Conservation (phyloP, 2,797 vertebrate species). For the Cirrhinus mrigala region DNA sequence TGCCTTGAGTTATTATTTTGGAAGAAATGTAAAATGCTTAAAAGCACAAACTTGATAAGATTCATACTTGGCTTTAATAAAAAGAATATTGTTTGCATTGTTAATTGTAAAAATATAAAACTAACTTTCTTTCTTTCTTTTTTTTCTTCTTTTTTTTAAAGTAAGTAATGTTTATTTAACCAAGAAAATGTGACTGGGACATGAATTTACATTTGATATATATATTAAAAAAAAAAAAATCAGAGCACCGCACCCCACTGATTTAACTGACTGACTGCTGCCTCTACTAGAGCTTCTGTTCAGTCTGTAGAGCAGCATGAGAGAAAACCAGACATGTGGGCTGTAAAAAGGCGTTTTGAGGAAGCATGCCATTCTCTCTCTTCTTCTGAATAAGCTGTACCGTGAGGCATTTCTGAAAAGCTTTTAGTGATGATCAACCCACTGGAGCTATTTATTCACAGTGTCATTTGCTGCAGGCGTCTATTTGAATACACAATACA, state of each 20-base stretch:
- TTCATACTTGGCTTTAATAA: too few relatives aligned
- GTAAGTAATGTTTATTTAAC: too few relatives aligned
- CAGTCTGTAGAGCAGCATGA: conserved; percentile 37
- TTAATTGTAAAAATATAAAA: too few relatives aligned
- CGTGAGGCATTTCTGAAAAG: conserved; percentile 45
- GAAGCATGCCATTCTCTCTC: conserved; percentile 12
- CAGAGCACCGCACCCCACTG: not conserved
- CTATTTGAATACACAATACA: conserved; percentile 35
- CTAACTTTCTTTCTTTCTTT: too few relatives aligned
- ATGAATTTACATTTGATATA: too few relatives aligned
- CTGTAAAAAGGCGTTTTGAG: conserved; percentile 11
- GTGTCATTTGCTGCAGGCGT: conserved; percentile 41
- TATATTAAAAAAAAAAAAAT: too few relatives aligned
- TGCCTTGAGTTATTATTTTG: too few relatives aligned
- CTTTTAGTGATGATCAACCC: conserved; percentile 44
- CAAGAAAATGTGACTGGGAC: too few relatives aligned
- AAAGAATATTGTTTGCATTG: too few relatives aligned
- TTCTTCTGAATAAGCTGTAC: conserved; percentile 21
- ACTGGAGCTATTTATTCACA: conserved; percentile 53
- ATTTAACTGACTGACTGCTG: not conserved
- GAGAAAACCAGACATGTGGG: conserved; percentile 41
- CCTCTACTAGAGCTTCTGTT: conserved; percentile 31
- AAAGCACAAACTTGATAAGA: too few relatives aligned
- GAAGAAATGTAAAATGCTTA: too few relatives aligned
- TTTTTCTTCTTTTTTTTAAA: too few relatives aligned